Conservation (phyloP, 2,113 vertebrate genomes). For the Proteles cristata region DNA sequence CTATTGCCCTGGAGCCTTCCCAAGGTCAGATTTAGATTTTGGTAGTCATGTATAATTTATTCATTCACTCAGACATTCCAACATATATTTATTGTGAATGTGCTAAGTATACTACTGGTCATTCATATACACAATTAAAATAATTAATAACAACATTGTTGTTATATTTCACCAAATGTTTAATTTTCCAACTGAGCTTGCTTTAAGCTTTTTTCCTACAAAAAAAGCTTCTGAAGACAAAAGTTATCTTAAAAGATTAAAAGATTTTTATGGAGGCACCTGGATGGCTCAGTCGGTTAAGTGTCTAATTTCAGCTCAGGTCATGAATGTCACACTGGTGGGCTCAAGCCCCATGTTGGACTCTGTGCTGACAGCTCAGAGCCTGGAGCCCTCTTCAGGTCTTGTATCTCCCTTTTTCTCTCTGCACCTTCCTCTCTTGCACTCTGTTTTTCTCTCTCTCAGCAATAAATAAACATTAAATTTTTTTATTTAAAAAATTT, state of each 20-base stretch:
- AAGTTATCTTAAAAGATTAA: constrained; percentile 19
- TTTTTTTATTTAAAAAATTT: too few species aligned
- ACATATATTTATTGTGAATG: not conserved
- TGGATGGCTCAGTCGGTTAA: too few species aligned
- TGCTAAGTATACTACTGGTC: not conserved
- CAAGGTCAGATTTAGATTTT: not conserved
- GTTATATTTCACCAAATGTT: not conserved
- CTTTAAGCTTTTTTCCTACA: not conserved
- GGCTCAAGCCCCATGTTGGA: too few species aligned
- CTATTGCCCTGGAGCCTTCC: not conserved
- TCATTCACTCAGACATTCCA: not conserved
- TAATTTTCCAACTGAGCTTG: not conserved
- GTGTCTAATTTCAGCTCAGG: too few species aligned
- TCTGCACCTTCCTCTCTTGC: too few species aligned
- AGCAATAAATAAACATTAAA: too few species aligned
- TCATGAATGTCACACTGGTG: too few species aligned
- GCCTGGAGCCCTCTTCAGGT: too few species aligned
- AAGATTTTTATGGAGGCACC: not conserved
- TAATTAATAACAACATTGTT: not conserved
- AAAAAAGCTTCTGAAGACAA: constrained; percentile 23
- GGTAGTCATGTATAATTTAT: not conserved
- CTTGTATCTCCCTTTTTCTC: too few species aligned
- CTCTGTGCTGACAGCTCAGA: too few species aligned
- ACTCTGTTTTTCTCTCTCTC: too few species aligned
- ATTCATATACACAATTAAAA: not conserved